A percentile compares a stretch with the other conserved stretches of the same genome.
Conservation (phyloP, 1,140 invertebrate species). For the Drosophila persimilis region DNA sequence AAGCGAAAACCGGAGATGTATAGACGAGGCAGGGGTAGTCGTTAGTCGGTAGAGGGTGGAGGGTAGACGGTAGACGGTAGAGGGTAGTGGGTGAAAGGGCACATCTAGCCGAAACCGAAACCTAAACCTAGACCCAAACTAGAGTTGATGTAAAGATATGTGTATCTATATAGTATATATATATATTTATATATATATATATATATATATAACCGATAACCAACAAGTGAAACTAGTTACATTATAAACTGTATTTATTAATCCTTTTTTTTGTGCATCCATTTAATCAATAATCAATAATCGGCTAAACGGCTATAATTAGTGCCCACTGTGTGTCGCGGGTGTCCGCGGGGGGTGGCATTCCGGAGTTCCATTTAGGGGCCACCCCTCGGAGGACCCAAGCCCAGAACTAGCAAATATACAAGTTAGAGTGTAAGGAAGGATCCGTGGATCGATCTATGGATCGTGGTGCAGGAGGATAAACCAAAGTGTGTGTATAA, state of each 20-base stretch:
- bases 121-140: slow-evolving; percentile 11
- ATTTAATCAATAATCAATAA: slow-evolving; percentile 38
- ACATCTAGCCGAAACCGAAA: not conserved
- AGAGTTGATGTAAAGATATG: slow-evolving; percentile 22
- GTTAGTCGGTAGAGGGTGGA: no score
- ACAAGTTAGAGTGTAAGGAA: slow-evolving; percentile 1
- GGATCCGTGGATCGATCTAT: no score
- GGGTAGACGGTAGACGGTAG: no score
- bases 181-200: slow-evolving; percentile 33
- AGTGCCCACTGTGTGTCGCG: slow-evolving; percentile 8
- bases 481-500: slow-evolving; percentile 54
- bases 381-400: no score
- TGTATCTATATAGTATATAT: slow-evolving; percentile 35
- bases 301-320: slow-evolving; percentile 21
- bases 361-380: no score
- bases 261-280: slow-evolving; percentile 30
- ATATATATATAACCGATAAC: slow-evolving; percentile 21
- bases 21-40: slow-evolving; percentile 5
- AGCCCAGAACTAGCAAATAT: slow-evolving; percentile 30
- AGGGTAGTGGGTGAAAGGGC: no score
- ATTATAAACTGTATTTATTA: slow-evolving; percentile 48
- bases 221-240: slow-evolving; percentile 56
- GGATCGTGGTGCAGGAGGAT: slow-evolving; percentile 1
- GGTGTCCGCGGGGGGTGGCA: not conserved
- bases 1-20: slow-evolving; percentile 25